Percentiles rank a stretch among this genome's conserved stretches.
These are phyloP conservation scores for Chrysemys picta DNA, from an alignment of 2,113 vertebrate species.

Conservation along the genomic window DNA sequence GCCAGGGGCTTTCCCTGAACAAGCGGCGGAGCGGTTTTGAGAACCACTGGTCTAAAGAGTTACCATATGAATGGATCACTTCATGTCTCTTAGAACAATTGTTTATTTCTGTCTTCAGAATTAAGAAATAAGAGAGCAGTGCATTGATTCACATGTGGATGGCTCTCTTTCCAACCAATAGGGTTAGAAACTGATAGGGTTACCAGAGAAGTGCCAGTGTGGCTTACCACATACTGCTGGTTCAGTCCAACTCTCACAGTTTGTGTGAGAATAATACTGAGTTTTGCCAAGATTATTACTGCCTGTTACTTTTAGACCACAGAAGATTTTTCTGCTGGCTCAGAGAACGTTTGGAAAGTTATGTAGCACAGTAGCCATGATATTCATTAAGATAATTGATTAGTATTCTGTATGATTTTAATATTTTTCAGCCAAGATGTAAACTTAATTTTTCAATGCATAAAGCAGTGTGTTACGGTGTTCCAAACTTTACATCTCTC, in stretches of 20 bases:
- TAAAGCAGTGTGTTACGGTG: background rate
- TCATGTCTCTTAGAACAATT: background rate
- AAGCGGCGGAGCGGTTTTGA: no score
- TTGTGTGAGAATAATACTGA: background rate
- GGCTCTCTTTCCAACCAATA: no score
- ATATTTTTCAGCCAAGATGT: background rate
- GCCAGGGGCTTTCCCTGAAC: no score
- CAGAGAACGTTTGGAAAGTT: background rate
- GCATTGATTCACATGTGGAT: no score
- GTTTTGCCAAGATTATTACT: slow-evolving; percentile 33
- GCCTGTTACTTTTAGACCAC: background rate
- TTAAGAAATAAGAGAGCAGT: no score
- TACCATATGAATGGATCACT: background rate
- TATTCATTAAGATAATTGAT: background rate
- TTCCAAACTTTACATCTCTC: background rate
- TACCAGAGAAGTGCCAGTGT: background rate
- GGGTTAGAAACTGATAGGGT: background rate
- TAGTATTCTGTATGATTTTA: background rate
- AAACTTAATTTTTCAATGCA: background rate
- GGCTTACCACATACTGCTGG: background rate
- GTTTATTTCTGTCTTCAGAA: background rate
- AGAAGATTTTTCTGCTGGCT: background rate
- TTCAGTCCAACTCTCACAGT: slow-evolving; percentile 16
- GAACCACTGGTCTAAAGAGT: background rate
- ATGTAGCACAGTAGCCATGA: background rate